Evolutionary conservation across 2,888 invertebrate genomes (phyloP), one percentile per base, ranked within the genome.

Genomic region (Frankliniella fusca): DNA sequence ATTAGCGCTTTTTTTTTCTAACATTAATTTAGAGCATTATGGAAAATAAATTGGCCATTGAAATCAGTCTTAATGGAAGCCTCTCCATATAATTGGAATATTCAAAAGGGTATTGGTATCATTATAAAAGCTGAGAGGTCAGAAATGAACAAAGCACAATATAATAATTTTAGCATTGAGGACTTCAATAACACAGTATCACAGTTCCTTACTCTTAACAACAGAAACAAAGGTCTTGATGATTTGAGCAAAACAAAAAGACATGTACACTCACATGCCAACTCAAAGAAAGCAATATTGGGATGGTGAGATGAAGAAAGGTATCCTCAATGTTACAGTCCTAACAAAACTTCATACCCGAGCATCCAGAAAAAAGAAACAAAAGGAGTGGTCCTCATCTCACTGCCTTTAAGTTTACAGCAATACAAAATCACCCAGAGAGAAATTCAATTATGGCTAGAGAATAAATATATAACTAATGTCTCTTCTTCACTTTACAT

Each of bases 141-240:
- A 76, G 70, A 76, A 76, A 76, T 76, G 70, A 76, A 76, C 70
- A 76, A 76, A 76, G 70, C 70, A 76, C 70, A 76, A 76, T 23
- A 76, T 23, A 11, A 27, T 12, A 23, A 76, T 76, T 76, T 76
- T 27, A 23, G 70, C 27, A 76, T 76, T 76, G 70, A 76, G 70
- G 70, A 76, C 70, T 76, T 76, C 70, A 76, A 76, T 76, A 76
- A 76, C 70, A 76, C 70, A 76, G 23, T 76, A 76, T 76, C 70
- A 76, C 70, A 76, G 70, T 76, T 76, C 70, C 27, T 23, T 76
- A 76, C 70, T 76, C 70, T 76, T 76, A 76, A 76, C 70, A 76
- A 76, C 70, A 76, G 70, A 76, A 76, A 76, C 70, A 27, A 76
- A 76, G 12, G 70, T 76, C 23, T 27, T 76, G 70, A 27, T 76